These are phyloP conservation scores for Beris morrisii DNA, from an alignment of 2,888 invertebrate genomes.

Conservation along the genomic window DNA sequence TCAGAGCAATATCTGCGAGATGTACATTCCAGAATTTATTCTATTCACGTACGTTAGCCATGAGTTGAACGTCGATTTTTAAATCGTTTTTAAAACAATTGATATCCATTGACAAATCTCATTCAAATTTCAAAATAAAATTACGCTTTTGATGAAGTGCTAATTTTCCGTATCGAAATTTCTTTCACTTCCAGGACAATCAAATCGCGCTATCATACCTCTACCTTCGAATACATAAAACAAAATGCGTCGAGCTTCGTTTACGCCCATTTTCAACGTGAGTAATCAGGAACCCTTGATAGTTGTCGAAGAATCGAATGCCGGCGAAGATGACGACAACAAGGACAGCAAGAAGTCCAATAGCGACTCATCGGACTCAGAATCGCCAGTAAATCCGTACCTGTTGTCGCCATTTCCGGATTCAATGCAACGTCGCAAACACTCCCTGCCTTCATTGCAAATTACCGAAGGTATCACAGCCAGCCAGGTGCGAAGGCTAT, in stretches of 20 bases:
- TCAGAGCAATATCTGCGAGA: too few relatives aligned
- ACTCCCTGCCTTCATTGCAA: conserved; percentile 80
- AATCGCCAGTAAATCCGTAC: conserved; percentile 80
- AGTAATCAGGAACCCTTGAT: conserved; percentile 74
- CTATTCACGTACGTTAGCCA: too few relatives aligned
- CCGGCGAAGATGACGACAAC: conserved; percentile 66
- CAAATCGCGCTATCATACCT: conserved; percentile 2
- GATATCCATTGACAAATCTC: too few relatives aligned
- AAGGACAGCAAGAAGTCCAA: conserved; percentile 55
- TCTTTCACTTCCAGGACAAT: conserved; percentile 31
- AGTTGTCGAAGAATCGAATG: conserved; percentile 77
- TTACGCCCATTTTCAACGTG: conserved; percentile 62
- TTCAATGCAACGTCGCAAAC: conserved; percentile 72
- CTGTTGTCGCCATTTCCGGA: conserved; percentile 80
- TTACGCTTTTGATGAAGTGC: not conserved
- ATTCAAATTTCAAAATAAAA: too few relatives aligned
- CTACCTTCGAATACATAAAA: not conserved
- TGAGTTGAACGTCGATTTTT: too few relatives aligned
- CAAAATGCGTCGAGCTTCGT: conserved; percentile 71
- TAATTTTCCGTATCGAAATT: conserved; percentile 3
- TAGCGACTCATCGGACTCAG: conserved; percentile 66
- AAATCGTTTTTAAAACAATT: too few relatives aligned
- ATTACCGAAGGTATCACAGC: conserved; percentile 85
- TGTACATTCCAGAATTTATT: too few relatives aligned
- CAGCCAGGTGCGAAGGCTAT: conserved; percentile 80